phyloP scores from a whole-genome alignment of 2,888 invertebrate genomes.

The Tipula unca region DNA sequence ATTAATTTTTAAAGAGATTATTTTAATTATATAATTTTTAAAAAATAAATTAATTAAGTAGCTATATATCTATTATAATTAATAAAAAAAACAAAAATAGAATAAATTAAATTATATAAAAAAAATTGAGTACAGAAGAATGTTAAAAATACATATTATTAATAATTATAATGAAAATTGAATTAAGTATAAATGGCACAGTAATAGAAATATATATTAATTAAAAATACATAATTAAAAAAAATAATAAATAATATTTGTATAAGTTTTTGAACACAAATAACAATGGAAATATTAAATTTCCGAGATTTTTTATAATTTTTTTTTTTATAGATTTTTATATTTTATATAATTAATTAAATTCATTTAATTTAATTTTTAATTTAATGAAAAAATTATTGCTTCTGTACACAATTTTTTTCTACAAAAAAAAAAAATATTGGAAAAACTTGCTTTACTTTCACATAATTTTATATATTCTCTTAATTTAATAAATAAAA shows the following conservation, averaged over 20 bases:
- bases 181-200: constrained; percentile 14
- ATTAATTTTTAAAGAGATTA: constrained; percentile 8
- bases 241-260: neutral
- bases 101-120: neutral
- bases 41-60: constrained; percentile 14
- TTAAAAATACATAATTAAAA: neutral
- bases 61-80: neutral
- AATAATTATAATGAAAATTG: neutral
- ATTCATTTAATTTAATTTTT: neutral
- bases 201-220: neutral
- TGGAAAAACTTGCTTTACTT: constrained; percentile 9
- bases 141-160: neutral
- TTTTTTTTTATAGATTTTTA: neutral
- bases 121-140: constrained; percentile 14
- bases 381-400: constrained; percentile 16
- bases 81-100: neutral
- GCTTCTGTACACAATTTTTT: constrained; percentile 20
- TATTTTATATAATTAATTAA: neutral
- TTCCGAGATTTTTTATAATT: neutral
- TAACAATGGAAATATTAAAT: neutral
- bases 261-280: constrained; percentile 14
- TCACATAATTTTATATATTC: constrained; percentile 8
- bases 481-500: constrained; percentile 1
- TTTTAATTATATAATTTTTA: constrained; percentile 1
- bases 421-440: neutral